These are phyloP conservation scores for Phrynocephalus guinanensis DNA, from an alignment of 2,797 vertebrate genomes.

Conservation along the genomic window DNA sequence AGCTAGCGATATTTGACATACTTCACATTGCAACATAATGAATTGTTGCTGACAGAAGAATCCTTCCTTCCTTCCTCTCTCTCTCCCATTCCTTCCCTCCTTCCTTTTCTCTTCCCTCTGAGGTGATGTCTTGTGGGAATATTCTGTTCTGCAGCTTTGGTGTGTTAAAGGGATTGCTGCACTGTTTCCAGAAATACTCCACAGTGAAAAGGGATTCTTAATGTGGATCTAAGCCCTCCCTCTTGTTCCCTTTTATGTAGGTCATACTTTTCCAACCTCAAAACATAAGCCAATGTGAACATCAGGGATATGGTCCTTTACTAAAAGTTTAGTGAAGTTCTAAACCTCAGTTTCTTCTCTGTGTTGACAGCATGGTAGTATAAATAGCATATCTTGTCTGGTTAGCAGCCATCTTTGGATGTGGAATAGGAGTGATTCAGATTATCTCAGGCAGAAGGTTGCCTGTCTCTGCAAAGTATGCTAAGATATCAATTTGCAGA, in stretches of 20 bases:
- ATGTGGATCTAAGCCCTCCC: not conserved
- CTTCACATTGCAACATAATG: constrained; percentile 25
- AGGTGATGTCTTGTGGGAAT: not conserved
- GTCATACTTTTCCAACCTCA: not conserved
- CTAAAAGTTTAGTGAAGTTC: not conserved
- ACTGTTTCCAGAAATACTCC: fast-evolving
- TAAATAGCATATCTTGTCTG: not conserved
- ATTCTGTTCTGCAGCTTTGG: not conserved
- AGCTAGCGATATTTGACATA: constrained; percentile 43
- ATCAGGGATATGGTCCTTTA: not conserved
- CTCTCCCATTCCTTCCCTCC: not conserved
- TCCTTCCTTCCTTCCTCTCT: not conserved
- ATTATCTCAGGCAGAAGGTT: not conserved
- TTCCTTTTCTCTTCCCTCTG: not conserved
- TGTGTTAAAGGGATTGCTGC: not conserved
- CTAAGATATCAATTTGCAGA: not conserved
- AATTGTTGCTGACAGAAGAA: constrained; percentile 38
- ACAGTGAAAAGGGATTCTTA: not conserved
- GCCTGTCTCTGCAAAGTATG: not conserved
- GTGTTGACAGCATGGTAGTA: not conserved
- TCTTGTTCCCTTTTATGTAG: not conserved
- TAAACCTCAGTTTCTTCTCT: not conserved
- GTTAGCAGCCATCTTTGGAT: not conserved
- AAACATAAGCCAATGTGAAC: not conserved
- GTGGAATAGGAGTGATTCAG: not conserved